A percentile compares a stretch with the other conserved stretches of the same genome.
Evolutionary conservation across 2,888 invertebrate genomes (phyloP).

Genomic region (Metalampra italica): DNA sequence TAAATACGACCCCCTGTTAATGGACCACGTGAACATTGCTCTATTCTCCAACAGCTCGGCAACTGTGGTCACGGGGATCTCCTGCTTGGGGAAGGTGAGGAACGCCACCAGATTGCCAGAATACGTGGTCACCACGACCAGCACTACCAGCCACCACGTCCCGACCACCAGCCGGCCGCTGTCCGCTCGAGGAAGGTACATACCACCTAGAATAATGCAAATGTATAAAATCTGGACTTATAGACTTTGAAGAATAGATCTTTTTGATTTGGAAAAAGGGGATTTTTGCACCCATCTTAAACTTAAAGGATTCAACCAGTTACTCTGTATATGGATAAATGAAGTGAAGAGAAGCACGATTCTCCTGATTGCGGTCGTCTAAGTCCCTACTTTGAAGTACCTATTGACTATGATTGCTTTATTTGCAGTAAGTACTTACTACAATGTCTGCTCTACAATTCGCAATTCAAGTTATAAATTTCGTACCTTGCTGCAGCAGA

Average conservation of each 20-base stretch:
- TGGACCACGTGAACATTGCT: conserved; percentile 85
- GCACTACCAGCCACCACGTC: conserved; percentile 94
- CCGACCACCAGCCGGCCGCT: conserved; percentile 92
- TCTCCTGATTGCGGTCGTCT: too few species aligned
- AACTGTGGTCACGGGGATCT: conserved; percentile 82
- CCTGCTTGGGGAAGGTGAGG: conserved; percentile 92
- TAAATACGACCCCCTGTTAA: conserved; percentile 85
- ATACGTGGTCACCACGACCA: conserved; percentile 93
- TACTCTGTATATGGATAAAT: too few species aligned
- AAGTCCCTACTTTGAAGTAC: too few species aligned
- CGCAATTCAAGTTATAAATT: too few species aligned
- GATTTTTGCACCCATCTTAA: too few species aligned
- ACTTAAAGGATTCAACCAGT: too few species aligned
- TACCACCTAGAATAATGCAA: conserved; percentile 81
- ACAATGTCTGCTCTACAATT: too few species aligned
- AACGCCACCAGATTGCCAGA: conserved; percentile 96
- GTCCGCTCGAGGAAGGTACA: conserved; percentile 90
- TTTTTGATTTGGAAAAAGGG: too few species aligned
- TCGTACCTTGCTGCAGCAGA: conserved; percentile 90
- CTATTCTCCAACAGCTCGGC: conserved; percentile 80
- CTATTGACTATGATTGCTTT: too few species aligned
- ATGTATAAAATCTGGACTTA: background rate
- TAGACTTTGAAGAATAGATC: too few species aligned
- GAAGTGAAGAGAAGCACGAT: too few species aligned
- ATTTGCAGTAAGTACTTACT: too few species aligned